Evolutionary conservation across 2,888 invertebrate genomes (phyloP).

Genomic region (Epiblema foenella): DNA sequence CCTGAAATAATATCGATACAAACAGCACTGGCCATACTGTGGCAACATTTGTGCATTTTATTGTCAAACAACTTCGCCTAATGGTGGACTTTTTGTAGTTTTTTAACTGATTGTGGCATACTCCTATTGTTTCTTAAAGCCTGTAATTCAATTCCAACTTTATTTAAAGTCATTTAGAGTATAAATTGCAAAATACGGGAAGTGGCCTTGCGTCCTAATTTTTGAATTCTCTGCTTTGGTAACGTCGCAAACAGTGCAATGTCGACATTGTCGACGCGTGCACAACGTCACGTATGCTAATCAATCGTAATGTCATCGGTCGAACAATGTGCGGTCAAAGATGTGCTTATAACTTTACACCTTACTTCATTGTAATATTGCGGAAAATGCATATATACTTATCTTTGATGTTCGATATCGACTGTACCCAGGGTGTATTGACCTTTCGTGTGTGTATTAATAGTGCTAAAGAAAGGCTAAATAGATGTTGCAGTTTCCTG

Average conservation of each 20-base stretch:
- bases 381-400: no score
- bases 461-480: background rate
- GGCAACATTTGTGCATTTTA: no score
- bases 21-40: no score
- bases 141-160: background rate
- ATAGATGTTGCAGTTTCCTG: conserved; percentile 6
- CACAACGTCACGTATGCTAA: conserved; percentile 62
- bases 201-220: background rate
- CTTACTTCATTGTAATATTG: no score
- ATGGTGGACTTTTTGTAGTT: no score
- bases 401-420: no score
- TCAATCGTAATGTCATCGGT: conserved; percentile 26
- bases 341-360: no score
- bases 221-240: background rate
- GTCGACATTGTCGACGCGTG: conserved; percentile 13
- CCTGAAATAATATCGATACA: no score
- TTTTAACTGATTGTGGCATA: no score
- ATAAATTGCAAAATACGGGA: background rate
- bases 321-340: background rate
- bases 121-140: no score
- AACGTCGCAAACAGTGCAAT: background rate
- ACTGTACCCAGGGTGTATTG: conserved; percentile 14
- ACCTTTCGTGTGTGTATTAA: background rate
- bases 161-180: background rate
- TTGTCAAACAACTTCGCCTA: no score